These are phyloP conservation scores for Vipera ursinii DNA, from an alignment of 2,797 vertebrate genomes.

Conservation along the genomic window DNA sequence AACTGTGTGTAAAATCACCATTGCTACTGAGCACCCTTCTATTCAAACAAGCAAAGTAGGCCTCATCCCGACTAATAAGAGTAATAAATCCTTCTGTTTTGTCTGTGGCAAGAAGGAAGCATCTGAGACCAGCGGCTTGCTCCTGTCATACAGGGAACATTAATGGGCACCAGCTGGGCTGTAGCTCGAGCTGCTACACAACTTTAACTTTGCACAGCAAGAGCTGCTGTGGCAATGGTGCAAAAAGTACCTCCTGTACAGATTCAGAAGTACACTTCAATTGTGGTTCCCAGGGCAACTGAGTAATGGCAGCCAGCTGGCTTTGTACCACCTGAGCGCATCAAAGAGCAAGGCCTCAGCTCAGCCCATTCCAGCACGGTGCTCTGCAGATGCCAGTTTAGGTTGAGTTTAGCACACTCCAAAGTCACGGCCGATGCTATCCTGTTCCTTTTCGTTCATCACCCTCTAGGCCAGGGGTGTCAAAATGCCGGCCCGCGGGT, in stretches of 20 bases:
- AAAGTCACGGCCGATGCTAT: conserved; percentile 11
- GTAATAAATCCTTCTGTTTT: conserved; percentile 49
- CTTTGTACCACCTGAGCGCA: conserved; percentile 66
- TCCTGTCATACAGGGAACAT: conserved; percentile 55
- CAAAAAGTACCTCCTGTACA: conserved; percentile 66
- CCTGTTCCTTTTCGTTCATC: neutral
- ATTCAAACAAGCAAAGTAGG: conserved; percentile 25
- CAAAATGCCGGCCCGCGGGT: too few relatives aligned
- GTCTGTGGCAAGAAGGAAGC: conserved; percentile 54
- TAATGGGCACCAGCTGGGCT: conserved; percentile 73
- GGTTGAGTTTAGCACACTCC: conserved; percentile 57
- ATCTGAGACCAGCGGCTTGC: conserved; percentile 52
- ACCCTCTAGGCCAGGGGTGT: neutral
- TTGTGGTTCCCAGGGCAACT: conserved; percentile 72
- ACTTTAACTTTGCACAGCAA: conserved; percentile 64
- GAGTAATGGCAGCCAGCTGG: conserved; percentile 68
- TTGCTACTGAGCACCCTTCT: conserved; percentile 32
- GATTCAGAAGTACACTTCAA: conserved; percentile 68
- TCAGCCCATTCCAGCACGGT: conserved; percentile 43
- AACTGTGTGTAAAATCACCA: neutral
- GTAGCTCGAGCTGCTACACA: conserved; percentile 62
- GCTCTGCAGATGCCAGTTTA: conserved; percentile 55
- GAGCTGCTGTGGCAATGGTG: conserved; percentile 64
- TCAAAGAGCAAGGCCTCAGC: conserved; percentile 61
- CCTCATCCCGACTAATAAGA: conserved; percentile 45